Evolutionary conservation across 30 jellyfish, hydroid and myxozoan genomes (phyloP).

Genomic region (Turritopsis dohrnii): DNA sequence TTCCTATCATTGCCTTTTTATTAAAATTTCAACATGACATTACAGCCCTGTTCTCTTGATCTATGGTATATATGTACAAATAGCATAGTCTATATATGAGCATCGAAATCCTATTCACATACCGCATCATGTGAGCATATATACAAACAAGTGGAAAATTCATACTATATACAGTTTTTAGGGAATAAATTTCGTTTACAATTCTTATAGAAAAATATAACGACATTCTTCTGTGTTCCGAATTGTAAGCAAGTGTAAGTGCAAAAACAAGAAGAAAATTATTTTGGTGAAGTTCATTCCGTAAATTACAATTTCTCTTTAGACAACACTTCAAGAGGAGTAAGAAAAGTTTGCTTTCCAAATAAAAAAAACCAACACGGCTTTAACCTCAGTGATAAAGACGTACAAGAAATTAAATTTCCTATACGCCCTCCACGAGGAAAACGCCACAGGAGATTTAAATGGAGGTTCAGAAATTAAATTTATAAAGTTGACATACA

Average conservation of each 20-base stretch:
- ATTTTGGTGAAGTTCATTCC: background rate
- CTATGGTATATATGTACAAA: constrained; percentile 34
- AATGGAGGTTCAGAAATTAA: background rate
- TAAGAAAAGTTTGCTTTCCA: background rate
- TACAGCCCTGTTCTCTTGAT: constrained; percentile 20
- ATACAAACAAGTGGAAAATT: constrained; percentile 32
- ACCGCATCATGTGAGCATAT: constrained; percentile 16
- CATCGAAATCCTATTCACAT: constrained; percentile 21
- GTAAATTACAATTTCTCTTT: background rate
- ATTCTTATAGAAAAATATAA: constrained; percentile 8
- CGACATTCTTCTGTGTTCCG: background rate
- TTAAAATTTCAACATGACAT: constrained; percentile 16
- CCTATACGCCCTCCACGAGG: background rate
- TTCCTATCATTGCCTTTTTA: background rate
- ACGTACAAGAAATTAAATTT: background rate
- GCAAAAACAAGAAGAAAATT: background rate
- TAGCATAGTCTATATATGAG: constrained; percentile 26
- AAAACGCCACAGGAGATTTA: background rate
- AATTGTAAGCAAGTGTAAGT: background rate
- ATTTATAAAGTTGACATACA: background rate
- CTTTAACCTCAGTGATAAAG: background rate
- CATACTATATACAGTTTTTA: background rate
- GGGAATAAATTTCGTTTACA: constrained; percentile 10
- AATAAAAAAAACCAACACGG: background rate
- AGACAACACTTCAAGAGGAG: background rate